These are phyloP conservation scores for Dicerorhinus sumatrensis DNA, from an alignment of 2,113 vertebrate species.

Conservation along the genomic window DNA sequence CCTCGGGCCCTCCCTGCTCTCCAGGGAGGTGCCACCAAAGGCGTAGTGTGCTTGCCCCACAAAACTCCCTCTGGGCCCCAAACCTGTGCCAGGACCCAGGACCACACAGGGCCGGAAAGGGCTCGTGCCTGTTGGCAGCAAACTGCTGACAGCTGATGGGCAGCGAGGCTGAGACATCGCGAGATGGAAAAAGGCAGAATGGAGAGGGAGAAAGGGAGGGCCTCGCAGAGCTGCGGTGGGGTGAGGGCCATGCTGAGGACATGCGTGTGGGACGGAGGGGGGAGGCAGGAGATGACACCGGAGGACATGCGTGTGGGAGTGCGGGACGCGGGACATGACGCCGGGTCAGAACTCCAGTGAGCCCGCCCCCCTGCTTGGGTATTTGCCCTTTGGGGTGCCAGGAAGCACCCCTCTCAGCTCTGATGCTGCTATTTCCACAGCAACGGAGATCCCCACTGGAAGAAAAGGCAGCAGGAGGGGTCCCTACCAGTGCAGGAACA, in stretches of 20 bases:
- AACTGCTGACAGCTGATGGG: too few species aligned
- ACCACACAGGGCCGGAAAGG: not conserved
- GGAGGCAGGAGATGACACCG: too few species aligned
- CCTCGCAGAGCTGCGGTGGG: not conserved
- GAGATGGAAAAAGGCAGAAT: not conserved
- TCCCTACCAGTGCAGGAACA: not conserved
- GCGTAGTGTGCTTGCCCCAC: too few species aligned
- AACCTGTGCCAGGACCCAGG: too few species aligned
- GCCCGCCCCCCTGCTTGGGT: not conserved
- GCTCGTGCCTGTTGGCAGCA: not conserved
- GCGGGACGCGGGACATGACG: accelerated
- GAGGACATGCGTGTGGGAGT: too few species aligned
- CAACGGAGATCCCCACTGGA: not conserved
- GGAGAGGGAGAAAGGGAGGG: too few species aligned
- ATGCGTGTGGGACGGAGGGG: accelerated
- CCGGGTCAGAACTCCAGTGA: not conserved
- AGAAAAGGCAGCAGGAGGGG: not conserved
- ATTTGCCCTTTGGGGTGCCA: not conserved
- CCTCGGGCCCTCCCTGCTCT: not conserved
- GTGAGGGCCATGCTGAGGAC: not conserved
- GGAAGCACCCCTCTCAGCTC: not conserved
- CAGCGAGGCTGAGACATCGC: not conserved
- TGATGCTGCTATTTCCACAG: not conserved
- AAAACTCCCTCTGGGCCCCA: not conserved
- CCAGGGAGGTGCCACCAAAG: not conserved